Evolutionary conservation across 1,140 invertebrate genomes (phyloP).

Genomic region (Ephestia elutella): DNA sequence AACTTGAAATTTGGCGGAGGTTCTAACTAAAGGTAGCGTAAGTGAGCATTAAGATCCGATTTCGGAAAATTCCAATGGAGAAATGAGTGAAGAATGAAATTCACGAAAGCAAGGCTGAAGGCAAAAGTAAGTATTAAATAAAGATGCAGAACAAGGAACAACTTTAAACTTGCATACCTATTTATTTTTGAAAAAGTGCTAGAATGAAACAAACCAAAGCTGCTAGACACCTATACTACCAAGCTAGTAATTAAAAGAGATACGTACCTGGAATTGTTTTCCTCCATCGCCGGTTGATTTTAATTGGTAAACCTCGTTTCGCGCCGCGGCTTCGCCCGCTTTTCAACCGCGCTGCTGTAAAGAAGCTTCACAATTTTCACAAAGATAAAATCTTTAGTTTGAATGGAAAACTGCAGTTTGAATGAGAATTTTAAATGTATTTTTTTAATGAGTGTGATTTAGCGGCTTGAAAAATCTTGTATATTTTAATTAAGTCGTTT

Average conservation of each 20-base stretch:
- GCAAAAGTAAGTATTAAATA: too few species aligned
- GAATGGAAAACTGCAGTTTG: background rate
- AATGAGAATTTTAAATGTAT: slow-evolving; percentile 13
- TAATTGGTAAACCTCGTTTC: slow-evolving; percentile 2
- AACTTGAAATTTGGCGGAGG: too few species aligned
- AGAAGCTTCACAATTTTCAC: slow-evolving; percentile 3
- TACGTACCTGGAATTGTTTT: background rate
- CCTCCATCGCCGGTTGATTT: slow-evolving; percentile 1
- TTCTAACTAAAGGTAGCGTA: too few species aligned
- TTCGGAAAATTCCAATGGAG: too few species aligned
- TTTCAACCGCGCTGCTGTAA: slow-evolving; percentile 6
- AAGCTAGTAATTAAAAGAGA: background rate
- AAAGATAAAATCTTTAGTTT: background rate
- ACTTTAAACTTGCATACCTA: too few species aligned
- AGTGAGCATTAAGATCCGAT: too few species aligned
- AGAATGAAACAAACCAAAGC: background rate
- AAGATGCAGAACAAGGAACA: too few species aligned
- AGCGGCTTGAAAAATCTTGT: background rate
- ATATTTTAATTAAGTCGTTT: too few species aligned
- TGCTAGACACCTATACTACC: background rate
- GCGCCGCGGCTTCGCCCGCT: background rate
- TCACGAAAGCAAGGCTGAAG: too few species aligned
- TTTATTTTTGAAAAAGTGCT: background rate
- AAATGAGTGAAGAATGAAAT: too few species aligned
- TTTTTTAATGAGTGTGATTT: background rate